Percentiles rank a stretch among this genome's conserved stretches.
Conservation (phyloP, 2,113 vertebrate species). For the Lepidothrix coronata region DNA sequence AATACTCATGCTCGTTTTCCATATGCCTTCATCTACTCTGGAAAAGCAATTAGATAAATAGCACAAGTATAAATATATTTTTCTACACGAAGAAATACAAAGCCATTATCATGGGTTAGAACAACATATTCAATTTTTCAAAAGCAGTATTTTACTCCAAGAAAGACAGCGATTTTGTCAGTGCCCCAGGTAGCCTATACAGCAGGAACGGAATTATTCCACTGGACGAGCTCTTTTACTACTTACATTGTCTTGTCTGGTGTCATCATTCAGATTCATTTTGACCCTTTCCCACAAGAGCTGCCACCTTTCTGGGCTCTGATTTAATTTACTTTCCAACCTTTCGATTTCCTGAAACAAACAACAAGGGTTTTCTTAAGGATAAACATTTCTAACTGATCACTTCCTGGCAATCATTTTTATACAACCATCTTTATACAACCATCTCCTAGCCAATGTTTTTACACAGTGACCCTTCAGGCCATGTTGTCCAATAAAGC, state of each 20-base stretch:
- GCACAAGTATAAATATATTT: background rate
- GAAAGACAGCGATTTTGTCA: background rate
- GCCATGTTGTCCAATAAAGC: background rate
- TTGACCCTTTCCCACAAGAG: slow-evolving; percentile 88
- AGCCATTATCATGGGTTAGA: background rate
- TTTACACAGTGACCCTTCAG: background rate
- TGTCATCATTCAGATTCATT: slow-evolving; percentile 87
- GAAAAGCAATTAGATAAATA: background rate
- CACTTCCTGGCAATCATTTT: background rate
- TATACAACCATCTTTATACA: background rate
- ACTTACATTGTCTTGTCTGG: slow-evolving; percentile 86
- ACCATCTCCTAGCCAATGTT: background rate
- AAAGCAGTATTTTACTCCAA: slow-evolving; percentile 22
- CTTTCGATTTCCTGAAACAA: slow-evolving; percentile 90
- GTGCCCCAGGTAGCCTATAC: background rate
- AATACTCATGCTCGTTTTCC: background rate
- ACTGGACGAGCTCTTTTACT: background rate
- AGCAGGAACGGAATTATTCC: background rate
- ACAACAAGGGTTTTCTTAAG: slow-evolving; percentile 11
- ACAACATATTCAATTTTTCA: background rate
- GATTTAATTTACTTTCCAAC: slow-evolving; percentile 88
- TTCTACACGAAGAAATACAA: background rate
- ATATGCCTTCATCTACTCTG: background rate
- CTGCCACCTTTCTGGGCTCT: slow-evolving; percentile 90
- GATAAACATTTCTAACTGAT: background rate